Percentiles rank a stretch among this genome's conserved stretches.
These are phyloP conservation scores for Phallusia fumigata DNA, from an alignment of 23 tunicate species.

Conservation along the genomic window DNA sequence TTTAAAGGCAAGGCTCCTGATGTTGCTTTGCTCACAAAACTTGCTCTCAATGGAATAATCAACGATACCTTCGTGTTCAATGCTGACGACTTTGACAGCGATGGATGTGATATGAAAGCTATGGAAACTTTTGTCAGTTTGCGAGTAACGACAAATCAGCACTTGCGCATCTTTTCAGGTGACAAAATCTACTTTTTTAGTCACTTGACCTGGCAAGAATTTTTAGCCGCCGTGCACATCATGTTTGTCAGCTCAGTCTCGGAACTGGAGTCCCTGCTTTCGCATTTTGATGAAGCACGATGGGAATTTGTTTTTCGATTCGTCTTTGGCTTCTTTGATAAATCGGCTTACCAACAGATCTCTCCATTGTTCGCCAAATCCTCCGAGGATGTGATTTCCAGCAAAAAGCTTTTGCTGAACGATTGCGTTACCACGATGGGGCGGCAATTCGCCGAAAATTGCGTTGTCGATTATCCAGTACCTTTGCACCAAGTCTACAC, in stretches of 20 bases:
- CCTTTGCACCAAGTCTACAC: not conserved
- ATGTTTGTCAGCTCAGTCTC: not conserved
- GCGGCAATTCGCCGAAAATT: too few relatives aligned
- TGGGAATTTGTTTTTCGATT: not conserved
- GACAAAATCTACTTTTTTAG: not conserved
- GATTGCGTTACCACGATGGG: too few relatives aligned
- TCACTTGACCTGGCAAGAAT: not conserved
- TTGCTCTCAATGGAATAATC: not conserved
- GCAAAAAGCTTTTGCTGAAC: too few relatives aligned
- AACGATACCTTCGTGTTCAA: not conserved
- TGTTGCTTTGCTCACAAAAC: not conserved
- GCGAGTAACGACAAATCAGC: not conserved
- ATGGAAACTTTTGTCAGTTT: not conserved
- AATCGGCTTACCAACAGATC: not conserved
- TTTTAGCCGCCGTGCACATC: not conserved
- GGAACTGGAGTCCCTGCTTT: not conserved
- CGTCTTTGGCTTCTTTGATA: not conserved
- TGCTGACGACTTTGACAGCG: not conserved
- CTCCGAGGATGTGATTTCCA: too few relatives aligned
- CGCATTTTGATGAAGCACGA: not conserved
- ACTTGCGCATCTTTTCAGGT: not conserved
- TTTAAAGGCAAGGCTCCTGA: not conserved
- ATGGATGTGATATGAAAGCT: not conserved
- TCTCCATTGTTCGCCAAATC: not conserved
- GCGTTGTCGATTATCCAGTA: too few relatives aligned